Conservation (phyloP, 2,113 vertebrate genomes). For the Hyperopisus bebe region DNA sequence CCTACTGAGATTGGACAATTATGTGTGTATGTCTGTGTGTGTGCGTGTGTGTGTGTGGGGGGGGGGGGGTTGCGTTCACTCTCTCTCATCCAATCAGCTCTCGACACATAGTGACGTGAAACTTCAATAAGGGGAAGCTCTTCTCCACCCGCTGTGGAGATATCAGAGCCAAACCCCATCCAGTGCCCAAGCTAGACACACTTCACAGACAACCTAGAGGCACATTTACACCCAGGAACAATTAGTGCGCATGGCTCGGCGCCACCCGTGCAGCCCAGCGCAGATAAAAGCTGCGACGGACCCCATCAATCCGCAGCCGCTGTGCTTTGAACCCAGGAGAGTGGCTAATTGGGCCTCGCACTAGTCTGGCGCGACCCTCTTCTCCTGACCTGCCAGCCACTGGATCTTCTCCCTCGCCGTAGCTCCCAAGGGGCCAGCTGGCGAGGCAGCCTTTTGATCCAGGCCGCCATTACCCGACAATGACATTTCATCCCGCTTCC, state of each 20-base stretch:
- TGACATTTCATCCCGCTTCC: background rate
- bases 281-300: slow-evolving; percentile 8
- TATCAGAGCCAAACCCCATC: background rate
- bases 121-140: background rate
- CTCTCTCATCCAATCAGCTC: background rate
- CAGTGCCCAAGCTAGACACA: background rate
- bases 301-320: slow-evolving; percentile 8
- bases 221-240: background rate
- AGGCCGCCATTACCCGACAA: background rate
- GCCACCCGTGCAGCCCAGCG: background rate
- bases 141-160: background rate
- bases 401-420: background rate
- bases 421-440: background rate
- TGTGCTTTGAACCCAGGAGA: slow-evolving; percentile 13
- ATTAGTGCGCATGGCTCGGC: background rate
- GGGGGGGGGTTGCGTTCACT: background rate
- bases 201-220: slow-evolving; percentile 1
- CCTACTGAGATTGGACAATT: background rate
- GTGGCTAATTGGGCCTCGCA: slow-evolving; percentile 1
- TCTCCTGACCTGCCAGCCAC: background rate
- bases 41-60: no score
- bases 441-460: background rate
- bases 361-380: background rate
- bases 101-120: background rate
- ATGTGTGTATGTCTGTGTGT: no score